Conservation (phyloP, 2,113 vertebrate genomes). For the Oryzias woworae region DNA sequence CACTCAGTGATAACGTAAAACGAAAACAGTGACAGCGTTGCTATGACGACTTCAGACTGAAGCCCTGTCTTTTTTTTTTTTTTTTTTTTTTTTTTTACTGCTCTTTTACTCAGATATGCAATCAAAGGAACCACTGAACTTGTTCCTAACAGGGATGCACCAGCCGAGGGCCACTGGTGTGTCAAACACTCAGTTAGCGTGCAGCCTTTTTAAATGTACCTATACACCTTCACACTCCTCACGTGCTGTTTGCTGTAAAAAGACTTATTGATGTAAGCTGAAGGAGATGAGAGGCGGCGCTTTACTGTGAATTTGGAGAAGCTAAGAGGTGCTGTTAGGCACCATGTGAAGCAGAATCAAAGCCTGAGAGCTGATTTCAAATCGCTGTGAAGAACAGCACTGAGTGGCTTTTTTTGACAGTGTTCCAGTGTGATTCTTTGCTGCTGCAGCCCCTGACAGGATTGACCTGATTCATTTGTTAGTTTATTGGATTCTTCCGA, state of each 20-base stretch:
- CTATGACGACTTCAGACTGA: constrained; percentile 50
- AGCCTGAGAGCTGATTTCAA: constrained; percentile 55
- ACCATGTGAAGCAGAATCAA: constrained; percentile 43
- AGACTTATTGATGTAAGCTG: constrained; percentile 52
- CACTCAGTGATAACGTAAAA: constrained; percentile 52
- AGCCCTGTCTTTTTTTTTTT: constrained; percentile 14
- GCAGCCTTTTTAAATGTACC: constrained; percentile 31
- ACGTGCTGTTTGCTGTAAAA: constrained; percentile 52
- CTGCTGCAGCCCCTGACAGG: constrained; percentile 23
- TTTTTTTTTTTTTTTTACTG: background rate
- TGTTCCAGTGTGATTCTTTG: constrained; percentile 55
- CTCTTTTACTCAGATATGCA: constrained; percentile 32
- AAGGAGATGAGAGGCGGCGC: constrained; percentile 49
- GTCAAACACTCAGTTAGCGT: constrained; percentile 33
- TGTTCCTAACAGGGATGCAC: constrained; percentile 12
- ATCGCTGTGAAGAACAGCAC: constrained; percentile 46
- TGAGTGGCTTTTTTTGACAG: constrained; percentile 57
- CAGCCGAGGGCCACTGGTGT: constrained; percentile 45
- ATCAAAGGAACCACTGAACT: constrained; percentile 35
- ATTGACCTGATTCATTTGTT: constrained; percentile 40
- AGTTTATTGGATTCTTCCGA: constrained; percentile 34
- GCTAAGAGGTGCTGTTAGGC: constrained; percentile 56
- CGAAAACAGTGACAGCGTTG: constrained; percentile 52
- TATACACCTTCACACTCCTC: constrained; percentile 26
- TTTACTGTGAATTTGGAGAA: constrained; percentile 51